These are phyloP conservation scores for Phataginus tetradactyla DNA, from an alignment of 2,797 vertebrate genomes.

Conservation along the genomic window DNA sequence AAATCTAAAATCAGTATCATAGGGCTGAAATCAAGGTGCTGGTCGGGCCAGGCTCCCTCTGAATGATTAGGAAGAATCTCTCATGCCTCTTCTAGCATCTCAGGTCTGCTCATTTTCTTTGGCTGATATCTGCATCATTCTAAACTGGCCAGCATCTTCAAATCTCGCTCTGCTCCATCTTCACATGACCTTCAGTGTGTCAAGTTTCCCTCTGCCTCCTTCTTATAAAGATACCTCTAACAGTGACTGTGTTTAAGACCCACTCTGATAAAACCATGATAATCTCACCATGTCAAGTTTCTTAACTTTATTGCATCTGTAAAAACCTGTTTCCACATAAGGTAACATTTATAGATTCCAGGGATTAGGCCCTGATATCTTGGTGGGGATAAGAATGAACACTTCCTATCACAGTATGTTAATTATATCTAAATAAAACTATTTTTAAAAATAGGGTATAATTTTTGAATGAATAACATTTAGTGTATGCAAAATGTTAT, in stretches of 20 bases:
- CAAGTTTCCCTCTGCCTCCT: background rate
- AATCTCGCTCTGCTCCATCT: background rate
- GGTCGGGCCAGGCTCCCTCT: background rate
- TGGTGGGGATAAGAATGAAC: background rate
- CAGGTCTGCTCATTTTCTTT: background rate
- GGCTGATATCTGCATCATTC: background rate
- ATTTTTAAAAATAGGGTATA: background rate
- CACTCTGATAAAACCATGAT: background rate
- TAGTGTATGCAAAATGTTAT: background rate
- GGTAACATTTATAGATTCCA: background rate
- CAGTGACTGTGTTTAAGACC: background rate
- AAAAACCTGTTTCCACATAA: background rate
- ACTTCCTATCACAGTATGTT: background rate
- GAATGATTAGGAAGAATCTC: background rate
- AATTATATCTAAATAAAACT: slow-evolving; percentile 24
- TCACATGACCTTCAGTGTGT: too few relatives aligned
- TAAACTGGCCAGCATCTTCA: background rate
- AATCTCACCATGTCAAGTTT: background rate
- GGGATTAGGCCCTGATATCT: background rate
- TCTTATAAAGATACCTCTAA: background rate
- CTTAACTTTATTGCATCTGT: background rate
- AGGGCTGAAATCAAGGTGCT: background rate
- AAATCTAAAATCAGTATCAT: background rate
- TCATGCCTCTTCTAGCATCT: background rate
- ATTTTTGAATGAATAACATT: background rate